A percentile compares a stretch with the other conserved stretches of the same genome.
phyloP scores from a whole-genome alignment of 2,888 invertebrate genomes.

The Junonia oenone region DNA sequence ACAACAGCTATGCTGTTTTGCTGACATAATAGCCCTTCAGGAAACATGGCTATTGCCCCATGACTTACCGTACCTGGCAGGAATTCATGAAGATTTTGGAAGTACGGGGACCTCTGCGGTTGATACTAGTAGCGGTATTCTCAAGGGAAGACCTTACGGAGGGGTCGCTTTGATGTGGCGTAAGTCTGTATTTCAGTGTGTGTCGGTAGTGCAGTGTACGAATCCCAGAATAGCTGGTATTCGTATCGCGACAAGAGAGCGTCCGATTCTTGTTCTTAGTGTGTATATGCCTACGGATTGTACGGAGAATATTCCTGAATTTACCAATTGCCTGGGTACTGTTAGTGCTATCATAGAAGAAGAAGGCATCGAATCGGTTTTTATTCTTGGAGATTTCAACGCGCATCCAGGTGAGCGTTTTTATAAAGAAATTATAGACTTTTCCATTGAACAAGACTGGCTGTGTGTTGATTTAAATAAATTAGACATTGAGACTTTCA shows the following conservation, averaged over 20 bases:
- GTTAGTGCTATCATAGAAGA: constrained; percentile 1
- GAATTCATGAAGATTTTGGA: neutral
- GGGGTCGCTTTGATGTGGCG: constrained; percentile 6
- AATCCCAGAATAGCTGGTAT: neutral
- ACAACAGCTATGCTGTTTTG: no score
- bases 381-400: constrained; percentile 6
- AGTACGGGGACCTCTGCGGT: constrained; percentile 3
- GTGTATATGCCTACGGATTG: neutral
- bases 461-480: neutral
- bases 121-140: neutral
- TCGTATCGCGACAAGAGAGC: neutral
- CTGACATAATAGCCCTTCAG: no score
- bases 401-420: constrained; percentile 3
- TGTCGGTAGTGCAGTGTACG: neutral
- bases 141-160: constrained; percentile 3
- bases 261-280: neutral
- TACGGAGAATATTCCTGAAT: neutral
- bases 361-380: neutral
- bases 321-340: neutral
- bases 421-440: constrained; percentile 2
- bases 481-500: neutral
- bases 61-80: neutral
- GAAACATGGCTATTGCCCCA: no score
- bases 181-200: neutral
- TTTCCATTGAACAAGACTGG: neutral